Conservation (phyloP, 2,113 vertebrate genomes). For the Diadophis punctatus region DNA sequence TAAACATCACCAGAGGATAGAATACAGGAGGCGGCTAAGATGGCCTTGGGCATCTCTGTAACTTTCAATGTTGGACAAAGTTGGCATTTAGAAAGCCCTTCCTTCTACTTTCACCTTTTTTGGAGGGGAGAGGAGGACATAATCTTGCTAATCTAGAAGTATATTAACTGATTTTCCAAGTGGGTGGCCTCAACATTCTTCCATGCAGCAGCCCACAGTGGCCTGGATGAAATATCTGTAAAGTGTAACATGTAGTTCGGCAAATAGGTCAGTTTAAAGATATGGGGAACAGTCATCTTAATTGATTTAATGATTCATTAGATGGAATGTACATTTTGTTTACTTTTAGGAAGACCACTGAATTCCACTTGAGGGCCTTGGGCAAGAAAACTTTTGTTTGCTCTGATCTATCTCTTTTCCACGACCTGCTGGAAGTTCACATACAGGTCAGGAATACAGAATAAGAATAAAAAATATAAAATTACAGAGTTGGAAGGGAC, state of each 20-base stretch:
- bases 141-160: neutral
- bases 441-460: neutral
- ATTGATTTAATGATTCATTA: neutral
- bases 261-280: neutral
- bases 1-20: constrained; percentile 9
- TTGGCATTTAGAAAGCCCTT: neutral
- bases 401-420: neutral
- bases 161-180: neutral
- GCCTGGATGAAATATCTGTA: neutral
- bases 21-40: neutral
- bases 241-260: neutral
- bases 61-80: neutral
- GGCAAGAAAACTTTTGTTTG: neutral
- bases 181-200: neutral
- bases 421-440: neutral
- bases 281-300: neutral
- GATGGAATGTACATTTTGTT: neutral
- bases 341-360: neutral
- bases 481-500: too few relatives aligned
- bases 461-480: too few relatives aligned
- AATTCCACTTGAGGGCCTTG: too few relatives aligned
- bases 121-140: neutral
- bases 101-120: neutral
- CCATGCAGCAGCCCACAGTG: neutral
- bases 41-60: neutral